These are phyloP conservation scores for Ceratotherium simum DNA, from an alignment of 2,113 vertebrate species.

Conservation along the genomic window DNA sequence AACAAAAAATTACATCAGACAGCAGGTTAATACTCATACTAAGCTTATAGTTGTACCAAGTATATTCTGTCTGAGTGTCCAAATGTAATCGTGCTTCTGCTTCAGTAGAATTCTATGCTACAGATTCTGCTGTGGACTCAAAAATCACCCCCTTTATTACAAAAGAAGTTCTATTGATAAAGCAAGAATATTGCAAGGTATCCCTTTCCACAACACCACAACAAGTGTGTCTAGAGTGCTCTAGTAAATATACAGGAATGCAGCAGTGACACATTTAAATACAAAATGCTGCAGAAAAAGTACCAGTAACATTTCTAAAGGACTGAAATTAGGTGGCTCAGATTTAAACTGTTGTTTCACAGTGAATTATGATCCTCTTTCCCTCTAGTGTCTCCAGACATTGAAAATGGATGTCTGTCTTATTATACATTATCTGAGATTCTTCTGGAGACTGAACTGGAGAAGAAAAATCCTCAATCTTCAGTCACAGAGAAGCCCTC, in stretches of 20 bases:
- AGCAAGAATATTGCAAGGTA: not conserved
- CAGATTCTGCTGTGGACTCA: not conserved
- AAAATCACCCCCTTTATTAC: not conserved
- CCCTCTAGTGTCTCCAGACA: conserved; percentile 6
- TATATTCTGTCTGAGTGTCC: not conserved
- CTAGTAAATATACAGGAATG: not conserved
- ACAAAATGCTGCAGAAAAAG: not conserved
- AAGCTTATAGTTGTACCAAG: not conserved
- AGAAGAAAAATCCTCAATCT: conserved; percentile 54
- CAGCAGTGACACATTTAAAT: conserved; percentile 38
- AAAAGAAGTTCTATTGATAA: not conserved
- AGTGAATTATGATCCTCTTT: conserved; percentile 49
- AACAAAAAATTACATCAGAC: not conserved
- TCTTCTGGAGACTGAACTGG: conserved; percentile 62
- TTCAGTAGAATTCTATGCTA: not conserved
- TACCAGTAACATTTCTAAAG: not conserved
- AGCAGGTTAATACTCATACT: not conserved
- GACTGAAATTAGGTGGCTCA: not conserved
- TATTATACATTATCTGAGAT: conserved; percentile 50
- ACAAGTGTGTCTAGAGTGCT: not conserved
- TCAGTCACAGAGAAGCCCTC: conserved; percentile 60
- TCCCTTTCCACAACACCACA: not conserved
- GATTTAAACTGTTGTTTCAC: conserved; percentile 54
- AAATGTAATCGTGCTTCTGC: not conserved
- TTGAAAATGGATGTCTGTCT: conserved; percentile 47